phyloP scores from a whole-genome alignment of 2,797 vertebrate species.

The Phrynocephalus forsythii region DNA sequence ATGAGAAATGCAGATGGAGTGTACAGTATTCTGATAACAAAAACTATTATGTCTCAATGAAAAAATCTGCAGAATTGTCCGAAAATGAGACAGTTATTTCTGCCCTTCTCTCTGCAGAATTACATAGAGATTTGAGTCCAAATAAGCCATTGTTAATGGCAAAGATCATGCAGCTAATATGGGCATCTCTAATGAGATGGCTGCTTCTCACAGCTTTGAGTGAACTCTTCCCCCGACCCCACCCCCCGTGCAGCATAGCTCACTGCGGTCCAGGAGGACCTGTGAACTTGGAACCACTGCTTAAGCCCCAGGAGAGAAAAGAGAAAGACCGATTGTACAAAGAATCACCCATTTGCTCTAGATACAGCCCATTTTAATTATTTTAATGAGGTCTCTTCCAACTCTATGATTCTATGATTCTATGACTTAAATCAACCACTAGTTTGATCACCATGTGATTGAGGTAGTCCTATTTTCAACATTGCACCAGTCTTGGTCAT shows the following conservation, averaged over 20 bases:
- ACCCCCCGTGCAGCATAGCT: neutral
- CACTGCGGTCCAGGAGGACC: neutral
- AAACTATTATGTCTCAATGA: neutral
- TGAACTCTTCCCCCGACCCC: neutral
- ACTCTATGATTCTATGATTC: too few species aligned
- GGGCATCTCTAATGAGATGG: neutral
- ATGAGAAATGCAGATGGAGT: neutral
- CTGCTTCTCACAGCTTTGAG: neutral
- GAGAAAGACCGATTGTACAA: neutral
- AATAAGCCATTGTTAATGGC: neutral
- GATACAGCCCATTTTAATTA: neutral
- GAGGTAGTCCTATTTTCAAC: neutral
- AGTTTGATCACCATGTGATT: neutral
- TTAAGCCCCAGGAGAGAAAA: neutral
- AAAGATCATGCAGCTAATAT: neutral
- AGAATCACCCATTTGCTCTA: too few species aligned
- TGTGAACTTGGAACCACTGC: neutral
- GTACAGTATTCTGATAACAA: neutral
- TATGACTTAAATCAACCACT: neutral
- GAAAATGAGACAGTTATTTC: neutral
- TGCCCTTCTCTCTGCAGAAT: neutral
- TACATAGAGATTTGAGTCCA: neutral
- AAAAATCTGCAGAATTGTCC: slow-evolving; percentile 2
- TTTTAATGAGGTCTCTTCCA: too few species aligned
- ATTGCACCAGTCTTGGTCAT: neutral